Conservation (phyloP, 30 jellyfish, hydroid and myxozoan species). For the Hydractinia echinata region DNA sequence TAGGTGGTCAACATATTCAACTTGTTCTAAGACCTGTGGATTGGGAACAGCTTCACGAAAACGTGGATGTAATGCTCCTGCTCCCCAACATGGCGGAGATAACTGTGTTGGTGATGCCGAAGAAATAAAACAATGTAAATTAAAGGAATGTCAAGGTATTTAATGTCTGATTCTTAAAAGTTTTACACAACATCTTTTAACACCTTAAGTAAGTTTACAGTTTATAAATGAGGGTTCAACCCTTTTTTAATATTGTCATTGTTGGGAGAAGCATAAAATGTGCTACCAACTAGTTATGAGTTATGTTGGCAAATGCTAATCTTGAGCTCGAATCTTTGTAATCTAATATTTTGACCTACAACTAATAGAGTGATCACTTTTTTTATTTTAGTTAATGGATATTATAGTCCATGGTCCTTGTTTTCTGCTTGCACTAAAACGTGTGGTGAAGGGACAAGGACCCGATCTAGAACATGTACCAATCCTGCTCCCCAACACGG, state of each 20-base stretch:
- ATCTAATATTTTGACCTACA: no score
- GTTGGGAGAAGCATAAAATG: no score
- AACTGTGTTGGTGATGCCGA: constrained; percentile 23
- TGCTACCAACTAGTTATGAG: no score
- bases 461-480: constrained; percentile 1
- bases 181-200: no score
- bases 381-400: neutral
- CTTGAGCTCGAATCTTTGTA: no score
- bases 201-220: no score
- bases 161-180: neutral
- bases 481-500: neutral
- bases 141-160: constrained; percentile 50
- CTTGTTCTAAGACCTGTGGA: constrained; percentile 34
- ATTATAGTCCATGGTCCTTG: constrained; percentile 12
- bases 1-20: neutral
- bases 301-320: no score
- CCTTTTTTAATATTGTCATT: no score
- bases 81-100: constrained; percentile 47
- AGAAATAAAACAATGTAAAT: constrained; percentile 25
- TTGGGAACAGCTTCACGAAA: constrained; percentile 28
- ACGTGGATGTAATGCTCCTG: constrained; percentile 46
- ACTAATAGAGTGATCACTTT: neutral
- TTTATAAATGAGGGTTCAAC: no score
- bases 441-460: neutral
- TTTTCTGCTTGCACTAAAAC: neutral